Conservation (phyloP, 2,888 invertebrate genomes). For the Hypercompe scribonia region DNA sequence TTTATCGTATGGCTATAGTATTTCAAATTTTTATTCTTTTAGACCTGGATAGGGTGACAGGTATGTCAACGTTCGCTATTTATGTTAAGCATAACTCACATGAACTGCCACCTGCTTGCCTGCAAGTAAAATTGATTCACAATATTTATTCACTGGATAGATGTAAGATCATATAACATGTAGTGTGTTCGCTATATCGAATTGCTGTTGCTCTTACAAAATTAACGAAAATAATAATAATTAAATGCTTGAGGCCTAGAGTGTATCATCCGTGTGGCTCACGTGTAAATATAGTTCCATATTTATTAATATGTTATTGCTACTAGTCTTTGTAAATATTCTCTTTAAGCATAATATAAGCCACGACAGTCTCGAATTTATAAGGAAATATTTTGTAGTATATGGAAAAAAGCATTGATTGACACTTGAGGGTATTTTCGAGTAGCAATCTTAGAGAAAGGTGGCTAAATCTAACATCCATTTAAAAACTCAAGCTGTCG, state of each 20-base stretch:
- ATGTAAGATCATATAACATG: constrained; percentile 14
- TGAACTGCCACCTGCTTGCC: too few species aligned
- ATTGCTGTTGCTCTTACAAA: constrained; percentile 41
- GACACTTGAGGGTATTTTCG: neutral
- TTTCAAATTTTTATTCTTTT: neutral
- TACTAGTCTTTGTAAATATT: constrained; percentile 63
- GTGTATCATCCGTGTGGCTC: constrained; percentile 72
- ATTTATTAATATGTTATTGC: constrained; percentile 54
- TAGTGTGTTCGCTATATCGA: constrained; percentile 22
- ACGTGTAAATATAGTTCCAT: constrained; percentile 57
- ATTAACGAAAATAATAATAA: constrained; percentile 19
- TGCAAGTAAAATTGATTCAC: neutral
- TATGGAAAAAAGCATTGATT: neutral
- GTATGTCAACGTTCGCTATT: neutral
- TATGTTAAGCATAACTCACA: neutral
- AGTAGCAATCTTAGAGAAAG: neutral
- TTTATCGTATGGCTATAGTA: neutral
- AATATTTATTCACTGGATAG: constrained; percentile 4
- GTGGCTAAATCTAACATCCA: neutral
- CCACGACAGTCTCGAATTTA: constrained; percentile 16
- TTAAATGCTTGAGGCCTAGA: constrained; percentile 69
- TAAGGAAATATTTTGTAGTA: constrained; percentile 7
- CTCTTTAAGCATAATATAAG: constrained; percentile 48
- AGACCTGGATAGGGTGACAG: neutral
- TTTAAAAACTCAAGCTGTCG: too few species aligned